Evolutionary conservation across 2,113 vertebrate species (phyloP), one percentile per base, ranked within the genome.

Genomic region (Percina caprodes): DNA sequence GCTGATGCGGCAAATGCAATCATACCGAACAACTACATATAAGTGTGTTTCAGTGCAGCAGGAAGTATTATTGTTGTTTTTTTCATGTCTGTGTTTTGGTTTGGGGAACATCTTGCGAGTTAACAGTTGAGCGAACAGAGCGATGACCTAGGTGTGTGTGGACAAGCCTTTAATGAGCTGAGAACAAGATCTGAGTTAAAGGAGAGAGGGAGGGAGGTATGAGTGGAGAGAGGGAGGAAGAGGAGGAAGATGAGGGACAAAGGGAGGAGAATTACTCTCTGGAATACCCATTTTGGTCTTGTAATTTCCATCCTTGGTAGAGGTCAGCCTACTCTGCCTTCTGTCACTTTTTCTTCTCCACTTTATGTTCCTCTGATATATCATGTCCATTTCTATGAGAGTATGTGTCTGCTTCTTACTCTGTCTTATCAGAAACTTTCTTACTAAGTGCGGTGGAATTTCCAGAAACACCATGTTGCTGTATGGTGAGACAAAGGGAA

Each of bases 141-240:
- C 42, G 78, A 86, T 69, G 74, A 79, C 86, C 21, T 2, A 82
- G 81, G 84, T 82, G 78, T 81, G 73, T 82, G 80, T 81, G 81
- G 88, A 91, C 84, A 84, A 45, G 77, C 74, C 88, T 88, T 89
- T 91, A 94, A 94, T 88, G 85, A 93, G 88, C 84, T 72, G 87
- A 78, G 76, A 86, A 83, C 72, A 58, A 87, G 78, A 74, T 60
- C 62, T n/a, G 61, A 80, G 65, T 4, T 62, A 68, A 80, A 79
- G 88, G 54, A 80, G 67, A 66, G 60, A 81, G 14, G 60, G 60
- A 61, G 71, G 63, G 13, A 82, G 59, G 42, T 58, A 54, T 45
- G n/a, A 72, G 82, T 49, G 74, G 74, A 62, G 60, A 30, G 69
- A 71, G 15, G 45, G 48, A 71, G 59, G 48, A 4, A 77, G 65